These are phyloP conservation scores for Cheilosia impressa DNA, from an alignment of 2,888 invertebrate species.

Conservation along the genomic window DNA sequence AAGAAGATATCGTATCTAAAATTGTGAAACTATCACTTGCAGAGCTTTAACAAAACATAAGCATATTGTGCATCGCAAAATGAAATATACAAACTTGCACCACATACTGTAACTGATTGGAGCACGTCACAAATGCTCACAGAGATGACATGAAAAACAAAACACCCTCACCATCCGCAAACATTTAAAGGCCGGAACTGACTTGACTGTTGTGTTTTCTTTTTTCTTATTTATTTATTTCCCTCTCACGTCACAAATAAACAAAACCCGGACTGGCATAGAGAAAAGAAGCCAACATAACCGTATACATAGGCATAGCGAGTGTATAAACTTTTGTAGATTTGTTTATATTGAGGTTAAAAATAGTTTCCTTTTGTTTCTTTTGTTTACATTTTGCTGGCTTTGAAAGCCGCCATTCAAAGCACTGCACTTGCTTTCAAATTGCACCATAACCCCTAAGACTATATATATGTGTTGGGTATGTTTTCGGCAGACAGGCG, in stretches of 20 bases:
- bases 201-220: not conserved
- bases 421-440: conserved; percentile 31
- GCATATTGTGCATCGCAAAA: too few species aligned
- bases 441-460: not conserved
- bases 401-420: not conserved
- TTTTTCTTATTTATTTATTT: not conserved
- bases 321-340: conserved; percentile 19
- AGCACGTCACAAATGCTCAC: not conserved
- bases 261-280: not conserved
- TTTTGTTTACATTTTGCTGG: conserved; percentile 45
- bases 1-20: too few species aligned
- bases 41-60: too few species aligned
- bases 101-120: conserved; percentile 19
- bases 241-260: not conserved
- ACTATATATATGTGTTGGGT: not conserved
- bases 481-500: conserved; percentile 7
- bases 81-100: not conserved
- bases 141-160: conserved; percentile 5
- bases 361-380: conserved; percentile 52
- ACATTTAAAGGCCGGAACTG: conserved; percentile 27
- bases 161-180: conserved; percentile 8
- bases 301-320: not conserved
- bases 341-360: conserved; percentile 58
- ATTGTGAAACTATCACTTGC: too few species aligned
- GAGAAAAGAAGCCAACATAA: not conserved